Evolutionary conservation across 2,888 invertebrate species (phyloP).

Genomic region (Tetramorium bicarinatum): DNA sequence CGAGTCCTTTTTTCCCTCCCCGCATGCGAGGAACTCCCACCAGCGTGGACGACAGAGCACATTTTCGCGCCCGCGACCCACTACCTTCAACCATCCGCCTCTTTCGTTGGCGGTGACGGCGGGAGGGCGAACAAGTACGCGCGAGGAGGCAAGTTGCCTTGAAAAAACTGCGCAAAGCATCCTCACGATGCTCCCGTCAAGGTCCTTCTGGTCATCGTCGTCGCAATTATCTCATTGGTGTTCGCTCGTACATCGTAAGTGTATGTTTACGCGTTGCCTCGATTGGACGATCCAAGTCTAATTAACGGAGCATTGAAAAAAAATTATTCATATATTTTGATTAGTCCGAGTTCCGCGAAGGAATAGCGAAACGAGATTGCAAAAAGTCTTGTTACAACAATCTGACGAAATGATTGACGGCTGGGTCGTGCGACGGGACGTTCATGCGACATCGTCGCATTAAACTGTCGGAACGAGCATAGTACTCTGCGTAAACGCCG

Average conservation of each 20-base stretch:
- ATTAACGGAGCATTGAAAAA: neutral
- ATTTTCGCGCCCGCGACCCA: slow-evolving; percentile 70
- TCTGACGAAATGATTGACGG: slow-evolving; percentile 42
- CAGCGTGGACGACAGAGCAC: slow-evolving; percentile 50
- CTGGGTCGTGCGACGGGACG: slow-evolving; percentile 52
- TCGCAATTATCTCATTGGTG: slow-evolving; percentile 32
- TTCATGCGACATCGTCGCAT: slow-evolving; percentile 58
- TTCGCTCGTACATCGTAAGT: slow-evolving; percentile 62
- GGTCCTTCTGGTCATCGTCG: slow-evolving; percentile 56
- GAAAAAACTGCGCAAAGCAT: slow-evolving; percentile 80
- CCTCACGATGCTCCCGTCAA: slow-evolving; percentile 63
- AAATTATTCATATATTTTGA: neutral
- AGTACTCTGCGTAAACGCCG: slow-evolving; percentile 69
- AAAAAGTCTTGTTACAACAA: slow-evolving; percentile 16
- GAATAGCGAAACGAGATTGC: neutral
- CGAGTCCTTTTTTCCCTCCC: slow-evolving; percentile 68
- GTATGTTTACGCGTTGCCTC: slow-evolving; percentile 63
- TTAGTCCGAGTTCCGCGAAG: neutral
- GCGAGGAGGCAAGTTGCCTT: slow-evolving; percentile 76
- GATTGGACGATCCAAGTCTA: slow-evolving; percentile 43
- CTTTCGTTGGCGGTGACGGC: slow-evolving; percentile 69
- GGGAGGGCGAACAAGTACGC: slow-evolving; percentile 76
- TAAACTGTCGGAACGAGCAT: slow-evolving; percentile 64
- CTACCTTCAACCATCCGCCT: slow-evolving; percentile 77
- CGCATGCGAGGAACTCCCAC: slow-evolving; percentile 65